phyloP scores from a whole-genome alignment of 2,888 invertebrate species.

The Mechanitis mazaeus region DNA sequence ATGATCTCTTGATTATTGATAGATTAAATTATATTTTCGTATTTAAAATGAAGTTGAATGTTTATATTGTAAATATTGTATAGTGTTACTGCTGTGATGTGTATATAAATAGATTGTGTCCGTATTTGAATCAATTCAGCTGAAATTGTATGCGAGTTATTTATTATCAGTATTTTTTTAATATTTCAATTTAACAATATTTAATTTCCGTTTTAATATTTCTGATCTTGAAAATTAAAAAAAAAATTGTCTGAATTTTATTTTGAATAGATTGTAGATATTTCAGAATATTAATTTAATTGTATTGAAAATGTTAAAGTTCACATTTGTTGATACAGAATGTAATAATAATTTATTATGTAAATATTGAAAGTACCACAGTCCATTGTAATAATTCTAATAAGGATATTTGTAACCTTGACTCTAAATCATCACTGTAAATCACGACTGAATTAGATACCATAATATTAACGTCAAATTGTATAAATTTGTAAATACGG shows the following conservation, averaged over 20 bases:
- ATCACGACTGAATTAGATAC: conserved; percentile 2
- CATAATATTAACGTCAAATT: conserved; percentile 8
- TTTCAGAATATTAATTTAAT: no score
- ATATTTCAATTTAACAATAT: not conserved
- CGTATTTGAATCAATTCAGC: not conserved
- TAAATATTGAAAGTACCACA: not conserved
- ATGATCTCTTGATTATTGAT: conserved; percentile 65
- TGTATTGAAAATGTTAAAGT: not conserved
- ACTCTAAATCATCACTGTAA: conserved; percentile 1
- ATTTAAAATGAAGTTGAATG: conserved; percentile 53
- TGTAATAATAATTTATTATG: conserved; percentile 1
- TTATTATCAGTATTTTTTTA: conserved; percentile 11
- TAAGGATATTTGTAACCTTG: conserved; percentile 9
- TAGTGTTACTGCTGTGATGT: conserved; percentile 61
- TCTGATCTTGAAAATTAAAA: not conserved
- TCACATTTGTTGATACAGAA: not conserved
- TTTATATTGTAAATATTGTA: conserved; percentile 63
- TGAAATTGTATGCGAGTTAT: conserved; percentile 14
- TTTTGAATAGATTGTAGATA: not conserved
- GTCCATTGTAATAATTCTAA: conserved; percentile 1
- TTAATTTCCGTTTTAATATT: not conserved
- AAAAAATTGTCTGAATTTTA: not conserved
- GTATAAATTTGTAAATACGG: conserved; percentile 17
- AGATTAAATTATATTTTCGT: conserved; percentile 71
- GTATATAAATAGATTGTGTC: not conserved